Evolutionary conservation across 2,797 vertebrate genomes (phyloP).

Genomic region (Aldrovandia affinis): DNA sequence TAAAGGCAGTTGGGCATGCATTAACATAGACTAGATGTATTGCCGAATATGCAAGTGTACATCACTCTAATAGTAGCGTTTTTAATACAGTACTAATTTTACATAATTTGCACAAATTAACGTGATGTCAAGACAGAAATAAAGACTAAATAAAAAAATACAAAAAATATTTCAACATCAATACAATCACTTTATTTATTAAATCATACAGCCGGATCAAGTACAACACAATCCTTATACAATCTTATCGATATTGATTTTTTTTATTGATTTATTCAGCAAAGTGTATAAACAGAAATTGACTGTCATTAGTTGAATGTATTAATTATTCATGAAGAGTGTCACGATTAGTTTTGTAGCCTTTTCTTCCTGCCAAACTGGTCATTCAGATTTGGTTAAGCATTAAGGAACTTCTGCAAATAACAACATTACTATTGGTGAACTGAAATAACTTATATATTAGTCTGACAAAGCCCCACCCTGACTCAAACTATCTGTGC

Average conservation of each 20-base stretch:
- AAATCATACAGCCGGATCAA: constrained; percentile 15
- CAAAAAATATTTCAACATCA: neutral
- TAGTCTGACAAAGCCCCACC: neutral
- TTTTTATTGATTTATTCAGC: constrained; percentile 5
- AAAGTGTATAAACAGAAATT: constrained; percentile 25
- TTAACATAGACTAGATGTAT: too few species aligned
- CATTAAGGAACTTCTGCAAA: neutral
- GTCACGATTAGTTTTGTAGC: neutral
- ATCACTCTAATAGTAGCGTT: neutral
- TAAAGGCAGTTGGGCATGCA: too few species aligned
- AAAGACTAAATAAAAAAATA: neutral
- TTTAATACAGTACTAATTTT: neutral
- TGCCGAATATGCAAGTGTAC: neutral
- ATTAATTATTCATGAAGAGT: neutral
- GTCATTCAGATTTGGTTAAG: neutral
- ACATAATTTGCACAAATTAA: neutral
- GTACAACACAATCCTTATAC: constrained; percentile 20
- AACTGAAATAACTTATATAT: neutral
- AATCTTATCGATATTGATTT: neutral
- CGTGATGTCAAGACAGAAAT: neutral
- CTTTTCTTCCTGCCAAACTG: neutral
- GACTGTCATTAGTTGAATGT: neutral
- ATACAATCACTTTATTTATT: constrained; percentile 25
- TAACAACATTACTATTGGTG: neutral
- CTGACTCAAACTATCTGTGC: neutral